phyloP scores from a whole-genome alignment of 2,888 invertebrate species.

The Acrobeloides nanus region DNA sequence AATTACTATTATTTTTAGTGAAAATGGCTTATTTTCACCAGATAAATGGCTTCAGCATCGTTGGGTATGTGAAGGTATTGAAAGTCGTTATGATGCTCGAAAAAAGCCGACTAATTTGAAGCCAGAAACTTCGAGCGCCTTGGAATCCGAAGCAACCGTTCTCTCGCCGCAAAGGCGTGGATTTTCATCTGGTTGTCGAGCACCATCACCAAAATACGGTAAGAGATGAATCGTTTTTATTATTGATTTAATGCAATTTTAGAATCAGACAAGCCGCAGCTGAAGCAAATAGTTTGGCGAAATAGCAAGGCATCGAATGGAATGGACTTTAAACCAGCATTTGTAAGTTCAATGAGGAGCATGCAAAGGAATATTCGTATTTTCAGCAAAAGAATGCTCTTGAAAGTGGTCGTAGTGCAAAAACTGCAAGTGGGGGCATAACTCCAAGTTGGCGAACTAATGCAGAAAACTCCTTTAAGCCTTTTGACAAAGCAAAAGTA shows the following conservation, averaged over 20 bases:
- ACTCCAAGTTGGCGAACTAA: no score
- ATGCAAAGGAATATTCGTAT: background rate
- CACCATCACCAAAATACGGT: conserved; percentile 21
- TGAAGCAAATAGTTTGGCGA: conserved; percentile 5
- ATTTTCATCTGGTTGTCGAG: conserved; percentile 43
- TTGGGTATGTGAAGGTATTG: conserved; percentile 43
- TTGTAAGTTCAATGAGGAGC: no score
- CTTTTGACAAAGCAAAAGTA: no score
- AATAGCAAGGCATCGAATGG: conserved; percentile 14
- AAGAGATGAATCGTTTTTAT: conserved; percentile 1
- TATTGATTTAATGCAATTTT: conserved; percentile 10
- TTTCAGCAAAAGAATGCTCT: conserved; percentile 20
- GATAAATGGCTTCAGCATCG: conserved; percentile 42
- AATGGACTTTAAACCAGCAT: conserved; percentile 38
- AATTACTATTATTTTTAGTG: no score
- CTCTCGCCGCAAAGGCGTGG: conserved; percentile 47
- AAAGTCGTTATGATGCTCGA: conserved; percentile 28
- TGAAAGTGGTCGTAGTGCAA: conserved; percentile 8
- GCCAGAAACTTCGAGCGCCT: no score
- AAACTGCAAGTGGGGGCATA: background rate
- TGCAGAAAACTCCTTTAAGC: no score
- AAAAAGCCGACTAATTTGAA: conserved; percentile 9
- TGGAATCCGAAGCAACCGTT: no score
- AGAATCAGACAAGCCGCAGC: conserved; percentile 1
- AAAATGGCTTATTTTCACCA: conserved; percentile 45